A percentile compares a stretch with the other conserved stretches of the same genome.
These are phyloP conservation scores for Folsomia candida DNA, from an alignment of 2,888 invertebrate genomes.

Conservation along the genomic window DNA sequence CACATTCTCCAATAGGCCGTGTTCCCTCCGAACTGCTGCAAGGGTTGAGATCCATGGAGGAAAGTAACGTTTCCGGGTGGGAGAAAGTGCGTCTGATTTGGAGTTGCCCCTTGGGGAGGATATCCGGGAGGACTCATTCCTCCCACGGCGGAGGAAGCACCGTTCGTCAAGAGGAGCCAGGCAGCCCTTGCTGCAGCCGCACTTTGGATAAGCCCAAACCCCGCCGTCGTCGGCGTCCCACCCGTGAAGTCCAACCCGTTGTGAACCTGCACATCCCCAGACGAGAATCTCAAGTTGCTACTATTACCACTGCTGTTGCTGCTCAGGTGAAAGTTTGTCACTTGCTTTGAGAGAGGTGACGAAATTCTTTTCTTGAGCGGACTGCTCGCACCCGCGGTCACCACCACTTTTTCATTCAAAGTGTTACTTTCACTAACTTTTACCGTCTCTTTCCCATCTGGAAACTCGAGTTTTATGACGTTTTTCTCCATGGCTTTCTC, in stretches of 20 bases:
- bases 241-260: neutral
- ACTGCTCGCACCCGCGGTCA: too few species aligned
- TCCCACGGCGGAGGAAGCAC: neutral
- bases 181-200: conserved; percentile 3
- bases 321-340: too few species aligned
- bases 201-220: conserved; percentile 7
- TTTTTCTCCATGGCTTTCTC: neutral
- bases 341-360: too few species aligned
- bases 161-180: neutral
- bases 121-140: neutral
- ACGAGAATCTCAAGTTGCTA: too few species aligned
- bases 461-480: too few species aligned
- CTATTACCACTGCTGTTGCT: too few species aligned
- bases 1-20: conserved; percentile 10
- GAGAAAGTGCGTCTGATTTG: too few species aligned
- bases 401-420: neutral
- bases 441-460: too few species aligned
- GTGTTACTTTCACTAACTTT: neutral
- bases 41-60: neutral
- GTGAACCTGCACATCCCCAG: too few species aligned
- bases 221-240: neutral
- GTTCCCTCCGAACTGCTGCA: neutral
- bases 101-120: neutral
- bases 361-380: neutral
- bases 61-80: neutral